These are phyloP conservation scores for Hydropsyche tenuis DNA, from an alignment of 1,140 invertebrate genomes.

Conservation along the genomic window DNA sequence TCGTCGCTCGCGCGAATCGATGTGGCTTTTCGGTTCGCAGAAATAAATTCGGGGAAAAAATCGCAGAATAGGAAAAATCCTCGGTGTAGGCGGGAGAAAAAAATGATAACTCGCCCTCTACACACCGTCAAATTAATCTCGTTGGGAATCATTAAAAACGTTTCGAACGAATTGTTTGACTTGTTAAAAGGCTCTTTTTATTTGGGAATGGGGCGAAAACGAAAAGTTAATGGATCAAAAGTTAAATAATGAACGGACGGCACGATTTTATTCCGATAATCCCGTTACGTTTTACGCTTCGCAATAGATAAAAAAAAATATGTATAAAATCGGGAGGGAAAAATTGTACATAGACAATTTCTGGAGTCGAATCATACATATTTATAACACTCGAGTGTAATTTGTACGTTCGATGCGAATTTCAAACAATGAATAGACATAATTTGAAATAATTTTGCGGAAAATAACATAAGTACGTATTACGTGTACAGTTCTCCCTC, in stretches of 20 bases:
- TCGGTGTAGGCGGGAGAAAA: neutral
- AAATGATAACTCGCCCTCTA: neutral
- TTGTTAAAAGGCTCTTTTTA: conserved; percentile 12
- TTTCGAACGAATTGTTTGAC: conserved; percentile 15
- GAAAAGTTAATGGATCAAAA: conserved; percentile 13
- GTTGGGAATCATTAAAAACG: conserved; percentile 21
- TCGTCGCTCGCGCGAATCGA: no score
- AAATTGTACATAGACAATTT: neutral
- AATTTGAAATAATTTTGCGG: no score
- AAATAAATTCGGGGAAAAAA: no score
- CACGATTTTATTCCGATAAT: neutral
- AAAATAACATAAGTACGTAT: no score
- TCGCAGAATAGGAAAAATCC: no score
- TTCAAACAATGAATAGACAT: no score
- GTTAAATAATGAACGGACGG: conserved; percentile 8
- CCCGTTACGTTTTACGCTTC: neutral
- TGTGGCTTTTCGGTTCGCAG: no score
- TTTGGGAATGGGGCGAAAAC: neutral
- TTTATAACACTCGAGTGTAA: no score
- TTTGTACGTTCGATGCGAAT: no score
- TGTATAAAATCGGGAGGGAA: neutral
- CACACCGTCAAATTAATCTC: conserved; percentile 10
- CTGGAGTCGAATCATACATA: no score
- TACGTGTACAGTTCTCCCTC: no score
- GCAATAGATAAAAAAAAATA: neutral